Evolutionary conservation across 2,113 vertebrate genomes (phyloP).

Genomic region (Bos javanicus): DNA sequence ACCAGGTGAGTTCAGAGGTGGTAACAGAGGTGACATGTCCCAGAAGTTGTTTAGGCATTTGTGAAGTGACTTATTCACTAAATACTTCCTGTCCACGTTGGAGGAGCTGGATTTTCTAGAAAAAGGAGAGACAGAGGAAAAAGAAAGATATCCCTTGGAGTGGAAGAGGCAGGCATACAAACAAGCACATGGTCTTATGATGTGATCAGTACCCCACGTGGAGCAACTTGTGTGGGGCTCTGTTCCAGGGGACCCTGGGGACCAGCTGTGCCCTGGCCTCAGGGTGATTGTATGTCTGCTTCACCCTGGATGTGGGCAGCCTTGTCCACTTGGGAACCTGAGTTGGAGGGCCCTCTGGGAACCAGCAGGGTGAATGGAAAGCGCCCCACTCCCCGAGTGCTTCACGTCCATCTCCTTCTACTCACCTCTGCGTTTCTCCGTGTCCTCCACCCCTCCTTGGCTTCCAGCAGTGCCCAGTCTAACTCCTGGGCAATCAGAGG

Average conservation of each 20-base stretch:
- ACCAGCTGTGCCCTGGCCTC: neutral
- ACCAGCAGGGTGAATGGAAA: neutral
- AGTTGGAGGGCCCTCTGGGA: neutral
- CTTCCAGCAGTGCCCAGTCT: neutral
- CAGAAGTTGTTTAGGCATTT: neutral
- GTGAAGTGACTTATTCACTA: neutral
- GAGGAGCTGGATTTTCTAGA: neutral
- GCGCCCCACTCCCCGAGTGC: neutral
- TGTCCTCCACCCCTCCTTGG: neutral
- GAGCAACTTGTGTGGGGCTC: neutral
- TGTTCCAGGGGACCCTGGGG: neutral
- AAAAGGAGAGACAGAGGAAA: neutral
- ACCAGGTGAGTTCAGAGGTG: neutral
- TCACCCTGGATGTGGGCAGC: neutral
- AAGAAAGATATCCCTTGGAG: neutral
- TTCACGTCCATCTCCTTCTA: neutral
- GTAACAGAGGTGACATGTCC: neutral
- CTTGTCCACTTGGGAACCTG: neutral
- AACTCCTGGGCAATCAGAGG: neutral
- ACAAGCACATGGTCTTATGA: neutral
- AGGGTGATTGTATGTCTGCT: neutral
- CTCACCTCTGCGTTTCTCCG: neutral
- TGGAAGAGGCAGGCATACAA: neutral
- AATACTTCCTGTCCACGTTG: neutral
- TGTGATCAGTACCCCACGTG: neutral